phyloP scores from a whole-genome alignment of 2,113 vertebrate genomes.

The Climacteris rufus region DNA sequence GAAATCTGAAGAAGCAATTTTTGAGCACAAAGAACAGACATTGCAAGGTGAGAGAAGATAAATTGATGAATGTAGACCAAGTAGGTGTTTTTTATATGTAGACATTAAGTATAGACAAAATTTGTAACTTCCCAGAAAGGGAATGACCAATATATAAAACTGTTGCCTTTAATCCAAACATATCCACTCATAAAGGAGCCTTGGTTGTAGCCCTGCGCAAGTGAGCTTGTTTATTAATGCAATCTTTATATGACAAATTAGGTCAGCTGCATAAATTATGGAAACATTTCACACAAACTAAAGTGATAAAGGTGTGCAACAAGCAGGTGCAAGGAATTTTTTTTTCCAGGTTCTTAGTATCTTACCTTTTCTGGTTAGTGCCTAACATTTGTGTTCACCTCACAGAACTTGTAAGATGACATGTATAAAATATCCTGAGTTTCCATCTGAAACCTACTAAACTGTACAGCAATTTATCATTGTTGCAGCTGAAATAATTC shows the following conservation, averaged over 20 bases:
- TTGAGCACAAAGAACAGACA: background rate
- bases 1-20: background rate
- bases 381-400: background rate
- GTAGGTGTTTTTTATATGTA: background rate
- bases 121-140: background rate
- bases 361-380: background rate
- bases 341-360: background rate
- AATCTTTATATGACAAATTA: background rate
- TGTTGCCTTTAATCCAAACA: background rate
- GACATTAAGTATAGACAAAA: background rate
- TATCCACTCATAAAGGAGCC: background rate
- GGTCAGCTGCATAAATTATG: background rate
- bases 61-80: background rate
- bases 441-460: background rate
- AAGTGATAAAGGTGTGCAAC: background rate
- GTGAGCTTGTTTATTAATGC: background rate
- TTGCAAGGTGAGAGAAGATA: background rate
- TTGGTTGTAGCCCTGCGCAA: background rate
- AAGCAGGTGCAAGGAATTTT: background rate
- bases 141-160: background rate
- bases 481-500: background rate
- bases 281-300: background rate
- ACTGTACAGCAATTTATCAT: conserved; percentile 6
- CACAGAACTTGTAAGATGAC: background rate
- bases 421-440: background rate